phyloP scores from a whole-genome alignment of 1,140 invertebrate species.

The Lucilia sericata region DNA sequence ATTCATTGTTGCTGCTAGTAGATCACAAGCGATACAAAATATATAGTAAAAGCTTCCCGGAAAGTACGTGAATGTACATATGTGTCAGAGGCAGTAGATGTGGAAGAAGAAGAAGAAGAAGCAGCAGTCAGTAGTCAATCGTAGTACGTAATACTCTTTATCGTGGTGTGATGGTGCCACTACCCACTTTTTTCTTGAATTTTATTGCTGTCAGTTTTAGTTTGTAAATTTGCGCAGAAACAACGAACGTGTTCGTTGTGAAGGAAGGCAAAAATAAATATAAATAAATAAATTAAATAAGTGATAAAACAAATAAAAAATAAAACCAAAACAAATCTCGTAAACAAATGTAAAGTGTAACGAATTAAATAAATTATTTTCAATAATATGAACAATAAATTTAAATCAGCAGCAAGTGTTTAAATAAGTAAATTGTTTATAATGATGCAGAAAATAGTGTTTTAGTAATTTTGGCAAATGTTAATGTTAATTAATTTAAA shows the following conservation, averaged over 20 bases:
- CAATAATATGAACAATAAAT: not conserved
- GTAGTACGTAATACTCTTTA: not conserved
- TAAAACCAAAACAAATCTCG: not conserved
- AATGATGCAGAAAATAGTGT: too few species aligned
- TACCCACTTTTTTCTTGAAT: not conserved
- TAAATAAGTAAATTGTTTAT: too few species aligned
- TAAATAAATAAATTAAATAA: not conserved
- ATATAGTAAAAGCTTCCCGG: conserved; percentile 17
- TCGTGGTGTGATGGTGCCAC: not conserved
- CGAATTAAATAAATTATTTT: not conserved
- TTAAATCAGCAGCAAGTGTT: too few species aligned
- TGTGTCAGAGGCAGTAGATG: too few species aligned
- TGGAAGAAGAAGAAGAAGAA: not conserved
- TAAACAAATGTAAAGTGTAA: too few species aligned
- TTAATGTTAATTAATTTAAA: too few species aligned
- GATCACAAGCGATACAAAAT: not conserved
- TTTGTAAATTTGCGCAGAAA: conserved; percentile 23
- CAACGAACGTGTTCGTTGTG: not conserved
- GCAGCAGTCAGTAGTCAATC: not conserved
- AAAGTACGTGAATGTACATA: not conserved
- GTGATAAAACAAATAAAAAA: not conserved
- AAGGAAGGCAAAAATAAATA: not conserved
- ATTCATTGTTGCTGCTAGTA: not conserved
- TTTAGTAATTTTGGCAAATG: too few species aligned
- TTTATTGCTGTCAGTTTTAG: not conserved